Evolutionary conservation across 2,888 invertebrate genomes (phyloP).

Genomic region (Pharmacophagus antenor): DNA sequence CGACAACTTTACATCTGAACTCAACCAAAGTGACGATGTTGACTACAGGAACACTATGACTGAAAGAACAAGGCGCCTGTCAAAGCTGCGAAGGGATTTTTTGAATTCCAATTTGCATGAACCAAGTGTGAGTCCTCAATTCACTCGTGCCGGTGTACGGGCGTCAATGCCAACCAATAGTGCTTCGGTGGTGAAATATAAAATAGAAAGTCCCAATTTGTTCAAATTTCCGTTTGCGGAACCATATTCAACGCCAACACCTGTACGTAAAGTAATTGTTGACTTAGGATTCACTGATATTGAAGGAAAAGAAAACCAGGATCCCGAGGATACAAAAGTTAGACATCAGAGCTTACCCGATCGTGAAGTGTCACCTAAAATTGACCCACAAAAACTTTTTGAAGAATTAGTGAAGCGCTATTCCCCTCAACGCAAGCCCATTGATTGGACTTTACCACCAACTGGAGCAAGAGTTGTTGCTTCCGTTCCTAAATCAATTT

Average conservation of each 20-base stretch:
- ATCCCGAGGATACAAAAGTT: slow-evolving; percentile 45
- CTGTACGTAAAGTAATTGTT: slow-evolving; percentile 60
- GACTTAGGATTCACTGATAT: slow-evolving; percentile 56
- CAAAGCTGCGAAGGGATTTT: slow-evolving; percentile 69
- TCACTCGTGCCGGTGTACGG: slow-evolving; percentile 60
- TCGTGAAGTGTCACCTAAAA: slow-evolving; percentile 51
- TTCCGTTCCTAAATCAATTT: slow-evolving; percentile 67
- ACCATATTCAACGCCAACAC: slow-evolving; percentile 71
- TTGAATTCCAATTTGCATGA: slow-evolving; percentile 72
- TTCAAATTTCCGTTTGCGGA: slow-evolving; percentile 78
- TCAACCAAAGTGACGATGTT: slow-evolving; percentile 70
- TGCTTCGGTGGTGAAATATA: slow-evolving; percentile 58
- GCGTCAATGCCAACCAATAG: slow-evolving; percentile 66
- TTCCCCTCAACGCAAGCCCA: slow-evolving; percentile 70
- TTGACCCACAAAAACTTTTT: slow-evolving; percentile 70
- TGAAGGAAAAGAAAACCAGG: slow-evolving; percentile 63
- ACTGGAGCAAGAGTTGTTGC: slow-evolving; percentile 70
- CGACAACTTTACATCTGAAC: slow-evolving; percentile 71
- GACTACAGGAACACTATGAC: slow-evolving; percentile 71
- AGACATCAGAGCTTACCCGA: slow-evolving; percentile 60
- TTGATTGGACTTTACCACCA: slow-evolving; percentile 72
- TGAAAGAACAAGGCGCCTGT: slow-evolving; percentile 68
- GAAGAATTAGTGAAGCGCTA: slow-evolving; percentile 72
- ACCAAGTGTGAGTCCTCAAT: slow-evolving; percentile 55
- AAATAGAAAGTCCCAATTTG: slow-evolving; percentile 72